Evolutionary conservation across 2,797 vertebrate species (phyloP).

Genomic region (Sebastolobus alascanus): DNA sequence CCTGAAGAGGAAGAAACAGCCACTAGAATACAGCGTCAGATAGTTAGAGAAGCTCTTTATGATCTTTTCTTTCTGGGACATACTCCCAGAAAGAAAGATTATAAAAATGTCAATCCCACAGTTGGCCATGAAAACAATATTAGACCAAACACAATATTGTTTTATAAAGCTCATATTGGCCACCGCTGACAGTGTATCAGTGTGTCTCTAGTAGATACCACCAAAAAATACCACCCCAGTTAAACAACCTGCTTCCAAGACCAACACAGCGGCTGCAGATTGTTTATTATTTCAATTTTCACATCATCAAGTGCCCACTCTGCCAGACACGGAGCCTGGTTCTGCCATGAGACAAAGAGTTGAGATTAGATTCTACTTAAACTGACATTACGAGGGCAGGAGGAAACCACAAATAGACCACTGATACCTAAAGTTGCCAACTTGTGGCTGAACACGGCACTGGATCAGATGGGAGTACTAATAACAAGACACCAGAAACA

Average conservation of each 20-base stretch:
- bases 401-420: not conserved
- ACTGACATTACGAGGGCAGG: not conserved
- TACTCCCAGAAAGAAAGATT: conserved; percentile 5
- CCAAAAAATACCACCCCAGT: conserved; percentile 3
- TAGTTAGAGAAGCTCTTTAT: not conserved
- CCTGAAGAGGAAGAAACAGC: not conserved
- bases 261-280: conserved; percentile 30
- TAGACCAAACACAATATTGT: conserved; percentile 17
- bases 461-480: not conserved
- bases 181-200: conserved; percentile 2
- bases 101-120: conserved; percentile 13
- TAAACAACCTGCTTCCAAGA: conserved; percentile 27
- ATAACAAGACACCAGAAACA: not conserved
- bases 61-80: not conserved
- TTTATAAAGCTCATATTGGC: conserved; percentile 4
- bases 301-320: conserved; percentile 21
- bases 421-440: not conserved
- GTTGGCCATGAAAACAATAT: conserved; percentile 21
- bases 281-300: conserved; percentile 20
- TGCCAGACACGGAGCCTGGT: not conserved
- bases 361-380: conserved; percentile 15
- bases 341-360: not conserved
- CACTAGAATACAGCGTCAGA: not conserved
- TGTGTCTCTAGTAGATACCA: not conserved
- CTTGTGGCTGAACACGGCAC: not conserved